phyloP scores from a whole-genome alignment of 2,888 invertebrate species.

The Portevinia maculata region DNA sequence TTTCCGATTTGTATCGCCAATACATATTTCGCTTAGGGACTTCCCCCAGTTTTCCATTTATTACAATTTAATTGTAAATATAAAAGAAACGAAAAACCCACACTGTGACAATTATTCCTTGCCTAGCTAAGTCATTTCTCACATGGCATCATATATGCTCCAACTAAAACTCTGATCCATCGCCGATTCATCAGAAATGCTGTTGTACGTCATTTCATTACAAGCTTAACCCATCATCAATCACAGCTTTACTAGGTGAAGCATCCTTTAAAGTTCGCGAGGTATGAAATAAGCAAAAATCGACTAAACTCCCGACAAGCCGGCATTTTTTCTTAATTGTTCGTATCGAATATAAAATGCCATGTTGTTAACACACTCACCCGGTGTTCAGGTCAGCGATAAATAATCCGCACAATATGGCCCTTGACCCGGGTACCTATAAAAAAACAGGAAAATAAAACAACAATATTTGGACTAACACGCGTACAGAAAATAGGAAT shows the following conservation, averaged over 20 bases:
- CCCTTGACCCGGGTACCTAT: conserved; percentile 39
- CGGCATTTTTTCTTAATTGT: conserved; percentile 8
- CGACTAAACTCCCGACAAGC: conserved; percentile 49
- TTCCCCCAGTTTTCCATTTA: too few relatives aligned
- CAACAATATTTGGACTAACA: conserved; percentile 5
- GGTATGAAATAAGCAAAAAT: conserved; percentile 19
- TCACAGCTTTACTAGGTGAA: conserved; percentile 24
- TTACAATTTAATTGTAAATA: too few relatives aligned
- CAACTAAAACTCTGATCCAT: conserved; percentile 9
- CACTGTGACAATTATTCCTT: too few relatives aligned
- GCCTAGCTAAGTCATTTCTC: not conserved
- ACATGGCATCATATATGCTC: not conserved
- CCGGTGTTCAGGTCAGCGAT: conserved; percentile 66
- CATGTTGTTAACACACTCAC: conserved; percentile 73
- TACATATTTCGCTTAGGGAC: too few relatives aligned
- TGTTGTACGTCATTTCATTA: conserved; percentile 1
- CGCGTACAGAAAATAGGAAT: conserved; percentile 46
- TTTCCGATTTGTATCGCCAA: too few relatives aligned
- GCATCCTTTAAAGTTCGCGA: not conserved
- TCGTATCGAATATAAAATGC: conserved; percentile 66
- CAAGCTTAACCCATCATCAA: conserved; percentile 17
- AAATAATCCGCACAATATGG: conserved; percentile 70
- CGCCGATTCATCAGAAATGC: not conserved
- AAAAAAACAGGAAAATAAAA: not conserved
- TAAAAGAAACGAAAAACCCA: too few relatives aligned